Base-by-base conservation (phyloP, 2,888 invertebrate genomes). In the Mayetiola destructor region DNA sequence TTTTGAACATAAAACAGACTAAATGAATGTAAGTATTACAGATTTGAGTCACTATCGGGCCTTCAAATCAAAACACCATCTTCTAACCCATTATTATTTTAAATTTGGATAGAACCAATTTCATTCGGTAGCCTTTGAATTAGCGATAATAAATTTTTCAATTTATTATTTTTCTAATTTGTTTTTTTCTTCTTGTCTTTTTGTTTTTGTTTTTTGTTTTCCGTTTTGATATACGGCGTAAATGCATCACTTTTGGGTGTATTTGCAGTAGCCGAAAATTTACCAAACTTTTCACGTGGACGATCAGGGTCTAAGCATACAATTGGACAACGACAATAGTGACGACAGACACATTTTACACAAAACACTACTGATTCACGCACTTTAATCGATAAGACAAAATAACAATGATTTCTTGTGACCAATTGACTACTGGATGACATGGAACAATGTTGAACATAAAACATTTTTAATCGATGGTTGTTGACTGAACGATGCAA, bases 241-340 rank as follows among this genome's bases (percentile, higher is more conserved):
- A 37, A 37, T 37, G n/a, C 12, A 21, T 3, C 21, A 18, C 20
- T 21, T 40, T 4, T 16, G 9, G 27, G 27, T 2, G 27, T 3
- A 27, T n/a, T 48, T 48, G 9, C 27, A 48, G 48, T 48, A 48
- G 48, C 48, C 48, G 48, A 48, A 48, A 2, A 16, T 27, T 23
- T 48, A 27, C 27, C 48, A 48, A 48, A 48, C 23, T 27, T 48
- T n/a, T 48, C 48, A 9, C 48, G 48, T 48, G 48, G 48, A 48
- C 23, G 27, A 48, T 48, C n/a, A 48, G 48, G 48, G 48, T 48
- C 27, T 48, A 27, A 48, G 27, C 48, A 48, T 14, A 48, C 48
- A 48, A 2, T 48, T 48, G 23, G 48, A 48, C 48, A 27, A n/a
- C n/a, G n/a, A n/a, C n/a, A n/a, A n/a, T 48, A 48, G 23, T 48